phyloP scores from a whole-genome alignment of 2,888 invertebrate species.

The Panzeria rudis region DNA sequence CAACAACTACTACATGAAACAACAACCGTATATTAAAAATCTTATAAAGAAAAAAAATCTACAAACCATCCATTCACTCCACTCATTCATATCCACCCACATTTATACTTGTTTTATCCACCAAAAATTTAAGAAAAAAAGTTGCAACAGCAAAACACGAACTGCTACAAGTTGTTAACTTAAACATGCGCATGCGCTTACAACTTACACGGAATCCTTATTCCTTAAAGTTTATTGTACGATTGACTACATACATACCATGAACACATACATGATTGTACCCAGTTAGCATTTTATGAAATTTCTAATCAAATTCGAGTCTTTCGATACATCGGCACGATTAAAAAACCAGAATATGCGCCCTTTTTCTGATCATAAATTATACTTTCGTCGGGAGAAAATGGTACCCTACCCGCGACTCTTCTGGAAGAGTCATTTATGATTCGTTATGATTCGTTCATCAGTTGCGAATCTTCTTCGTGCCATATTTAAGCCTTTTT shows the following conservation, averaged over 20 bases:
- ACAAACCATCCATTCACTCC: conserved; percentile 38
- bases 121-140: conserved; percentile 19
- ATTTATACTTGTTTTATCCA: conserved; percentile 72
- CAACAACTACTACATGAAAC: conserved; percentile 50
- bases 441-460: too few relatives aligned
- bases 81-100: conserved; percentile 77
- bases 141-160: conserved; percentile 73
- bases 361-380: too few relatives aligned
- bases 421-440: too few relatives aligned
- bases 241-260: conserved; percentile 19
- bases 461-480: too few relatives aligned
- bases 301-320: too few relatives aligned
- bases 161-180: conserved; percentile 80
- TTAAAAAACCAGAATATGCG: too few relatives aligned
- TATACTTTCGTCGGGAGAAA: too few relatives aligned
- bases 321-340: too few relatives aligned
- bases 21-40: conserved; percentile 65
- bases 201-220: conserved; percentile 75
- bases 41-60: background rate
- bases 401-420: too few relatives aligned
- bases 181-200: conserved; percentile 79
- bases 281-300: too few relatives aligned
- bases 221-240: conserved; percentile 65
- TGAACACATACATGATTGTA: conserved; percentile 44
- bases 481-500: too few relatives aligned